These are phyloP conservation scores for Teleopsis dalmanni DNA, from an alignment of 1,140 invertebrate species.

Conservation along the genomic window DNA sequence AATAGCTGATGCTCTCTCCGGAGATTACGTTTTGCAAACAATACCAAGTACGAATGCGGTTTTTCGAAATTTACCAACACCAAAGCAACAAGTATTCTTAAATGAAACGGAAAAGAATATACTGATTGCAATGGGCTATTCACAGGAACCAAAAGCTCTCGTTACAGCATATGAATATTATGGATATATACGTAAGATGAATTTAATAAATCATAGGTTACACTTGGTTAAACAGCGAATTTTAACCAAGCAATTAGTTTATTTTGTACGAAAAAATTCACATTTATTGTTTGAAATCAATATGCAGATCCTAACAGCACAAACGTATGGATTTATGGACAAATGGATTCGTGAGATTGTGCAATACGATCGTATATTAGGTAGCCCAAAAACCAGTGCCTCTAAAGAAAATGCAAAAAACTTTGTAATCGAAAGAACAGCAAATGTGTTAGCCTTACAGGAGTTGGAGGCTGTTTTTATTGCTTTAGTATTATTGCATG, in stretches of 20 bases:
- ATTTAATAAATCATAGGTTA: constrained; percentile 14
- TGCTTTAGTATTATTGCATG: background rate
- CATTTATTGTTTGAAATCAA: constrained; percentile 17
- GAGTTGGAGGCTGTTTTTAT: constrained; percentile 6
- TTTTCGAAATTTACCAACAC: constrained; percentile 12
- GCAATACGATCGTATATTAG: background rate
- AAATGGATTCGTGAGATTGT: background rate
- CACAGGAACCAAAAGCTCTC: constrained; percentile 27
- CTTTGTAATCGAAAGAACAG: background rate
- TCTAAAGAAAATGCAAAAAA: background rate
- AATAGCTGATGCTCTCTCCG: constrained; percentile 29
- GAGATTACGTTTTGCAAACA: too few relatives aligned
- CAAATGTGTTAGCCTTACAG: background rate
- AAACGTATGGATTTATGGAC: constrained; percentile 1
- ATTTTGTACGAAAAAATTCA: constrained; percentile 30
- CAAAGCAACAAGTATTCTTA: too few relatives aligned
- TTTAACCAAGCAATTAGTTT: constrained; percentile 31
- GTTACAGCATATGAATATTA: constrained; percentile 34
- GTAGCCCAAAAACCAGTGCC: background rate
- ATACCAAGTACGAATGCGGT: too few relatives aligned
- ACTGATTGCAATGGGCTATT: too few relatives aligned
- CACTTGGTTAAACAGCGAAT: constrained; percentile 30
- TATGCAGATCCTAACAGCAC: background rate
- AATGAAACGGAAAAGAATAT: too few relatives aligned
- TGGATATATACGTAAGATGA: constrained; percentile 28